Evolutionary conservation across 2,888 invertebrate genomes (phyloP).

Genomic region (Drosophila borborema): DNA sequence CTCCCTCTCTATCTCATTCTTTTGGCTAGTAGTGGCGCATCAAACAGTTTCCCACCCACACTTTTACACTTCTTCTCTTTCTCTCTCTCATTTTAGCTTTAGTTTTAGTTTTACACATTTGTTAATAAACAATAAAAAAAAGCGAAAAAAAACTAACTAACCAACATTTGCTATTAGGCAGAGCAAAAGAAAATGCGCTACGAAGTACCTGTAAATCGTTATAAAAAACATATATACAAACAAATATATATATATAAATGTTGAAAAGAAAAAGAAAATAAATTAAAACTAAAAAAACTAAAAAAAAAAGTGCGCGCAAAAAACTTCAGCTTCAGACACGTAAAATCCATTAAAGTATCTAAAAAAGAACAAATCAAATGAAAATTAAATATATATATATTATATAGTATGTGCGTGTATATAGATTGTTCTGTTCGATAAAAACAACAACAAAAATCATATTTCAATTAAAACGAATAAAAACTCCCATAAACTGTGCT

Average conservation of each 20-base stretch:
- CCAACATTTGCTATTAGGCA: conserved; percentile 45
- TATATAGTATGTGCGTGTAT: conserved; percentile 26
- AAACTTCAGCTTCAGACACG: conserved; percentile 51
- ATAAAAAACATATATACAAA: conserved; percentile 31
- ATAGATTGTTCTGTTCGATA: conserved; percentile 41
- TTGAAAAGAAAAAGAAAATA: conserved; percentile 39
- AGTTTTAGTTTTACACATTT: conserved; percentile 55
- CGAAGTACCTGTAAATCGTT: conserved; percentile 79
- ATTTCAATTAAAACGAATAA: conserved; percentile 25
- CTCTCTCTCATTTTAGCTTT: conserved; percentile 42
- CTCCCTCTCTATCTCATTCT: conserved; percentile 4
- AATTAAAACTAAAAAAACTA: not conserved
- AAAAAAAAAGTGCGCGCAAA: conserved; percentile 8
- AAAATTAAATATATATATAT: conserved; percentile 33
- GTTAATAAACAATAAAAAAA: conserved; percentile 21
- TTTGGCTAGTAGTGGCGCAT: conserved; percentile 57
- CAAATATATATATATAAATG: conserved; percentile 33
- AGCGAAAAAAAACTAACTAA: conserved; percentile 2
- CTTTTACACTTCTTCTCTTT: conserved; percentile 3
- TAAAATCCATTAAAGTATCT: conserved; percentile 10
- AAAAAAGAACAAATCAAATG: not conserved
- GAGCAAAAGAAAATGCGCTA: conserved; percentile 71
- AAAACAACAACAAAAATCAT: conserved; percentile 10
- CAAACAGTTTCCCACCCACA: conserved; percentile 27
- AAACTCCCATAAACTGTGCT: conserved; percentile 77